Evolutionary conservation across 2,888 invertebrate genomes (phyloP), one percentile per base, ranked within the genome.

Genomic region (Caenorhabditis virilis): DNA sequence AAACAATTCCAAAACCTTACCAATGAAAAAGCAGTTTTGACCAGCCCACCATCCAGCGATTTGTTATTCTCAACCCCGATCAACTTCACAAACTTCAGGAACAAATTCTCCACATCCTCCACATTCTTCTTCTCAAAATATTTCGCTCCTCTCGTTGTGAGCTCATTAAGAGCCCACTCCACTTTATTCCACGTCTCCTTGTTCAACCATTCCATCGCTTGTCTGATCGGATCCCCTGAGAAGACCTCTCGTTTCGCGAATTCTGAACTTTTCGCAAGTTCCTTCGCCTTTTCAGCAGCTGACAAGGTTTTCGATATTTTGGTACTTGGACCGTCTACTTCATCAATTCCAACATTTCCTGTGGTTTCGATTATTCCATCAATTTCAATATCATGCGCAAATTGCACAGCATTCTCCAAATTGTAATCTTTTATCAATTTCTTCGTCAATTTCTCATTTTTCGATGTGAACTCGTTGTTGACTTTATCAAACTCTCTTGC

Each of bases 171-270:
- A 15, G 76, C 74, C 70, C 72, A 71, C n/a, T 49, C 47, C 5
- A 76, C 47, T 26, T 65, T 60, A 9, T 64, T 62, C 63, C 71
- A 68, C 18, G 74, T 61, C 9, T 50, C 42, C 9, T 52, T 36
- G 3, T 62, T 35, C 6, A 69, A 38, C 72, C 72, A 76, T 54
- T 65, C 49, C 5, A 47, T n/a, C 15, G 72, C 69, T 46, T 72
- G 58, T 23, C 62, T 68, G 15, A 76, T 56, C 16, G 76, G 74
- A 60, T 76, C 76, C n/a, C 74, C 74, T 11, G 52, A 47, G 52
- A 76, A 72, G 3, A 51, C 54, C 46, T 67, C 48, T 25, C 69
- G 45, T 42, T 66, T 63, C 7, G 67, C 46, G 22, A 62, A 73
- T 22, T 69, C 71, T 9, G 69, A 68, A 23, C 38, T 27, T 3